These are phyloP conservation scores for Chascanopsetta lugubris DNA, from an alignment of 2,113 vertebrate genomes.

Conservation along the genomic window DNA sequence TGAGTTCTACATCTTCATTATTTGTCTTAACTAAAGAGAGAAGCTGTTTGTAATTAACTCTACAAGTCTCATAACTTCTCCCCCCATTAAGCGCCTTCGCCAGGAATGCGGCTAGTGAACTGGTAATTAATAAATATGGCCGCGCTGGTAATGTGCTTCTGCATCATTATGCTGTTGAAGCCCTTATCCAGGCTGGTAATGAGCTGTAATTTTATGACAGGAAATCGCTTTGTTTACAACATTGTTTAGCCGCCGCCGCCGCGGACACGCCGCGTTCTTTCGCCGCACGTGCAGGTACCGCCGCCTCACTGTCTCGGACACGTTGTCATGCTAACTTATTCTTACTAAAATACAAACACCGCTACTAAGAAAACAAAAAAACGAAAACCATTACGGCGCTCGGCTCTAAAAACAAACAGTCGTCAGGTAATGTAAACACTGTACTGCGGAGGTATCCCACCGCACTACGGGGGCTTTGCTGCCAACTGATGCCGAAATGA, in stretches of 20 bases:
- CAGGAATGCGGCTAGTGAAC: slow-evolving; percentile 70
- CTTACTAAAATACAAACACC: slow-evolving; percentile 8
- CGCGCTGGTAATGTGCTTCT: slow-evolving; percentile 74
- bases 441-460: background rate
- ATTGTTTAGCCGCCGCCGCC: slow-evolving; percentile 59
- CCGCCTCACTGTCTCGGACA: slow-evolving; percentile 18
- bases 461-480: slow-evolving; percentile 7
- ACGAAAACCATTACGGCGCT: no score
- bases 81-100: slow-evolving; percentile 61
- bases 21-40: slow-evolving; percentile 59
- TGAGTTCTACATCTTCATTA: slow-evolving; percentile 69
- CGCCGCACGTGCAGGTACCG: slow-evolving; percentile 48
- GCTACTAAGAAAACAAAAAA: background rate
- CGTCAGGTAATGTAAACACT: background rate
- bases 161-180: slow-evolving; percentile 76
- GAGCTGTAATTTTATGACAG: slow-evolving; percentile 79
- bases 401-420: no score
- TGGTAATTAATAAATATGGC: slow-evolving; percentile 78
- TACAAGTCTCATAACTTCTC: slow-evolving; percentile 63
- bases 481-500: slow-evolving; percentile 25
- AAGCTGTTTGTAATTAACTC: slow-evolving; percentile 77
- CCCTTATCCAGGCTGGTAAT: slow-evolving; percentile 67
- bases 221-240: slow-evolving; percentile 80
- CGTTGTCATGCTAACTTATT: slow-evolving; percentile 21
- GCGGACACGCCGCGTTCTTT: slow-evolving; percentile 47